Conservation (phyloP, 2,113 vertebrate genomes). For the Syrmaticus mikado region DNA sequence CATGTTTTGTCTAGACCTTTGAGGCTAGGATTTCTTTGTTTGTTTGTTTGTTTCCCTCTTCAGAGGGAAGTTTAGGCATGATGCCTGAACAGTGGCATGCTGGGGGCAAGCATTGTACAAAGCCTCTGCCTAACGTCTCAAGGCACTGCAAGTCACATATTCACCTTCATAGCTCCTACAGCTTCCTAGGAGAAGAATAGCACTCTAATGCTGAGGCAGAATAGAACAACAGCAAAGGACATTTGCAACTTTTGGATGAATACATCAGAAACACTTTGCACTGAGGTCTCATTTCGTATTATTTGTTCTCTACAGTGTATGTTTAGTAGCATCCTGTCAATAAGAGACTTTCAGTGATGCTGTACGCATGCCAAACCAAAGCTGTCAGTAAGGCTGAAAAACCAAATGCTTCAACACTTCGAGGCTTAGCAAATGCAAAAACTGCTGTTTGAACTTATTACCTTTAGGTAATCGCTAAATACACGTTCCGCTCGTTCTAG, state of each 20-base stretch:
- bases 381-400: not conserved
- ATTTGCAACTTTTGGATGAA: not conserved
- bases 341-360: not conserved
- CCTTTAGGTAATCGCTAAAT: not conserved
- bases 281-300: not conserved
- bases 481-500: not conserved
- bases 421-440: not conserved
- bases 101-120: not conserved
- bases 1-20: not conserved
- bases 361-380: not conserved
- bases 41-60: not conserved
- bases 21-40: not conserved
- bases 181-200: not conserved
- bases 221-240: not conserved
- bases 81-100: not conserved
- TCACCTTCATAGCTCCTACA: not conserved
- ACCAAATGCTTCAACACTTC: not conserved
- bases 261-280: not conserved
- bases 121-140: not conserved
- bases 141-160: not conserved
- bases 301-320: not conserved
- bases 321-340: not conserved
- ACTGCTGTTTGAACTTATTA: not conserved
- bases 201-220: not conserved
- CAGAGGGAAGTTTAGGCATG: not conserved